Evolutionary conservation across 64 coral and sea anemone genomes (phyloP).

Genomic region (Trachythela sp.): DNA sequence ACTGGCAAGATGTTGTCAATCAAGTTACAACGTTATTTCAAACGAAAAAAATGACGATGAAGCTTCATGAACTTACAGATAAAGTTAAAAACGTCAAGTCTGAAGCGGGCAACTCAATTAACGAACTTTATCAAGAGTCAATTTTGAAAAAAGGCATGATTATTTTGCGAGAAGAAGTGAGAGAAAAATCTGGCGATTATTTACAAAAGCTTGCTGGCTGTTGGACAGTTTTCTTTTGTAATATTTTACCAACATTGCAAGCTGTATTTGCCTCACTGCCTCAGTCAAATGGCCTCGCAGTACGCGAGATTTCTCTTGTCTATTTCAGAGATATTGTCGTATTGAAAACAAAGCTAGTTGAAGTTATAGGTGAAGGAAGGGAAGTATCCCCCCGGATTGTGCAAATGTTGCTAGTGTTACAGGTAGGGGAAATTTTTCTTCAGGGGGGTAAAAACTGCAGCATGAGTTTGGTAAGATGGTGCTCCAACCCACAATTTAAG

Average conservation of each 20-base stretch:
- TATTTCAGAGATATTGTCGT: constrained; percentile 27
- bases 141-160: constrained; percentile 23
- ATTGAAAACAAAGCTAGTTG: not conserved
- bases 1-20: constrained; percentile 18
- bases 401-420: constrained; percentile 3
- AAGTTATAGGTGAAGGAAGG: not conserved
- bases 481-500: not conserved
- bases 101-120: not conserved
- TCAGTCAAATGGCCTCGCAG: not conserved
- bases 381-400: not conserved
- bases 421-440: not conserved
- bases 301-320: not conserved
- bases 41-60: constrained; percentile 10
- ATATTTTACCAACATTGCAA: constrained; percentile 14
- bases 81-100: constrained; percentile 9
- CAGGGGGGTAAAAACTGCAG: not conserved
- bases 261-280: constrained; percentile 9
- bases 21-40: constrained; percentile 18
- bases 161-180: not conserved
- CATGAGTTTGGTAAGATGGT: not conserved
- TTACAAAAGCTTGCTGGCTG: not conserved
- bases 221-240: not conserved
- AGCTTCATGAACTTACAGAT: not conserved
- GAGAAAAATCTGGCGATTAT: constrained; percentile 1
- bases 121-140: not conserved